A percentile compares a stretch with the other conserved stretches of the same genome.
These are phyloP conservation scores for Mechanitis messenoides DNA, from an alignment of 2,888 invertebrate species.

Conservation along the genomic window DNA sequence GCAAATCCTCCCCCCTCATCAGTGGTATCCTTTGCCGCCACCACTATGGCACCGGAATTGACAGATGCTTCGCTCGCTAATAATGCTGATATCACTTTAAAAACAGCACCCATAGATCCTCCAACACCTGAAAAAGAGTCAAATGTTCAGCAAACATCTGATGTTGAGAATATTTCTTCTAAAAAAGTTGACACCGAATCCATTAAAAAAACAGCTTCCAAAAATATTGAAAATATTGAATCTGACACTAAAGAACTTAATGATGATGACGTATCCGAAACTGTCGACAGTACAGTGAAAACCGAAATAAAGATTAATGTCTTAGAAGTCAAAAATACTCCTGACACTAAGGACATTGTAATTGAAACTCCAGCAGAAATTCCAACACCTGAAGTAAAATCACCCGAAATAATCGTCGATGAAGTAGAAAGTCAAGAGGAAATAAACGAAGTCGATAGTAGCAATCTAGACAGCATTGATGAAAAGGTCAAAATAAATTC, in stretches of 20 bases:
- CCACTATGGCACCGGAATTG: slow-evolving; percentile 78
- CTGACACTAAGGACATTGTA: background rate
- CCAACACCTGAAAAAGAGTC: slow-evolving; percentile 42
- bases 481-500: background rate
- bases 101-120: slow-evolving; percentile 45
- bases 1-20: slow-evolving; percentile 85
- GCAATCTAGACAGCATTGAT: background rate
- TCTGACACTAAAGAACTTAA: background rate
- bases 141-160: slow-evolving; percentile 35
- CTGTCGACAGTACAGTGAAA: background rate
- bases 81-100: slow-evolving; percentile 52
- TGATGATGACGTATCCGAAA: background rate
- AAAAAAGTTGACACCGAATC: slow-evolving; percentile 10
- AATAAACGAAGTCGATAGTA: background rate
- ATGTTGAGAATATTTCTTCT: slow-evolving; percentile 25
- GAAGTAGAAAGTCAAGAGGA: slow-evolving; percentile 1
- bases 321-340: background rate
- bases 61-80: slow-evolving; percentile 65
- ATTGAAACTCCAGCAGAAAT: background rate
- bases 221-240: background rate
- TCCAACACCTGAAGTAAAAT: background rate
- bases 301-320: background rate
- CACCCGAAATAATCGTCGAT: slow-evolving; percentile 8
- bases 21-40: slow-evolving; percentile 84
- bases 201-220: background rate